Evolutionary conservation across 2,113 vertebrate species (phyloP).

Genomic region (Peucedramus taeniatus): DNA sequence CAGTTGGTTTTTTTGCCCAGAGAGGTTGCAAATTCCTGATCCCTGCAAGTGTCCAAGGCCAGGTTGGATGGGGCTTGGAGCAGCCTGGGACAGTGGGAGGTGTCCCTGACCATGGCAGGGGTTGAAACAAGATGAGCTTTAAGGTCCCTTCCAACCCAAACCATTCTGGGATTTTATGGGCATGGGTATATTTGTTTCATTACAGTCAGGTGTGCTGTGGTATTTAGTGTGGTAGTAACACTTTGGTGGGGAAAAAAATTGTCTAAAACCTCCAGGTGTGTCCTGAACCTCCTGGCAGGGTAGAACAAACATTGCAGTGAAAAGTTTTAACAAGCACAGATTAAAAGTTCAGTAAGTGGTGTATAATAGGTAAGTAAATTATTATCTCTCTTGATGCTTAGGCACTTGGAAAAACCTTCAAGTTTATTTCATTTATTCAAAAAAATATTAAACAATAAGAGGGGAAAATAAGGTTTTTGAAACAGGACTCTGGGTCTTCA

Average conservation of each 20-base stretch:
- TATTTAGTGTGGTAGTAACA: not conserved
- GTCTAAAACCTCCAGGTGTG: not conserved
- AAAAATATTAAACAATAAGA: not conserved
- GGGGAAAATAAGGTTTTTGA: not conserved
- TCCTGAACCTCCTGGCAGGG: not conserved
- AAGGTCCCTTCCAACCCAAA: not conserved
- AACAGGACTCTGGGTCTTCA: not conserved
- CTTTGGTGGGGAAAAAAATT: not conserved
- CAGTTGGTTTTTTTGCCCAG: not conserved
- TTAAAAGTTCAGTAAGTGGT: not conserved
- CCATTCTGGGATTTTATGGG: not conserved
- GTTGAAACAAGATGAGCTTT: not conserved
- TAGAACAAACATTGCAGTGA: not conserved
- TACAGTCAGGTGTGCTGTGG: not conserved
- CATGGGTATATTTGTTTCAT: not conserved
- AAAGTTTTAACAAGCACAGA: not conserved
- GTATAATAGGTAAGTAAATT: not conserved
- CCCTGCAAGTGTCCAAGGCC: not conserved
- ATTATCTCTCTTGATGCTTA: not conserved
- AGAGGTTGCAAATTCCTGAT: not conserved
- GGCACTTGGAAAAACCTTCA: not conserved
- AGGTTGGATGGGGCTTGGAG: rapidly evolving
- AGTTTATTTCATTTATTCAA: not conserved
- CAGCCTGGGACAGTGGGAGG: not conserved
- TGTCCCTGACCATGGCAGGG: not conserved